A percentile compares a stretch with the other conserved stretches of the same genome.
phyloP scores from a whole-genome alignment of 2,797 vertebrate species.

The Simalia tracyae region DNA sequence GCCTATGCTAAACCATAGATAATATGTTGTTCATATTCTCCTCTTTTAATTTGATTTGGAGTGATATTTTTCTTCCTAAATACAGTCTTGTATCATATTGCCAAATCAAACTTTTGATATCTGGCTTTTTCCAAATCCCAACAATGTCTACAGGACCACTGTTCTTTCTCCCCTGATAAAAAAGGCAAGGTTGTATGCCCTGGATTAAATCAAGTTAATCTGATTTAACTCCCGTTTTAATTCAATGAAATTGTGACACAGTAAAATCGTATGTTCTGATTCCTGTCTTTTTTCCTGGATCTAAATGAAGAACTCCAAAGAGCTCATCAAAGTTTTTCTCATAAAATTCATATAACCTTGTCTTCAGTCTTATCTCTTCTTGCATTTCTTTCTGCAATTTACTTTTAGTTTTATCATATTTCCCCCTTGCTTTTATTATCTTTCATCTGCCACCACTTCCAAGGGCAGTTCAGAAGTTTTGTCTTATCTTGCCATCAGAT shows the following conservation, averaged over 20 bases:
- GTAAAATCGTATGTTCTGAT: not conserved
- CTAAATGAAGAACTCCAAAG: not conserved
- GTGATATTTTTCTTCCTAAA: not conserved
- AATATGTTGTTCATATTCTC: not conserved
- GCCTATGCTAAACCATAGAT: not conserved
- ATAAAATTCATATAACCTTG: conserved; percentile 17
- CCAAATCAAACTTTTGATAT: not conserved
- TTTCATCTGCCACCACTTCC: conserved; percentile 10
- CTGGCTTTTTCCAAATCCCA: not conserved
- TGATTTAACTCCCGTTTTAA: not conserved
- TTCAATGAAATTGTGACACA: not conserved
- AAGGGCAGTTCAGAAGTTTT: conserved; percentile 13
- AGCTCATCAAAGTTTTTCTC: conserved; percentile 24
- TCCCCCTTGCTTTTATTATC: not conserved
- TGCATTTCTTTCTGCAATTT: conserved; percentile 35
- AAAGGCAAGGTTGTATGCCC: not conserved
- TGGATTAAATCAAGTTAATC: not conserved
- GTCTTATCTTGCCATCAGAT: conserved; percentile 19
- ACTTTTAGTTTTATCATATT: conserved; percentile 17
- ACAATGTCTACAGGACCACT: not conserved
- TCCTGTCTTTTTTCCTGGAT: not conserved
- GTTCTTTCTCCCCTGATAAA: not conserved
- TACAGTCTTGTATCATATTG: not conserved
- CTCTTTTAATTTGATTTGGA: not conserved
- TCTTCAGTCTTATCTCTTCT: conserved; percentile 38